These are phyloP conservation scores for Hippocampus kuda DNA, from an alignment of 2,797 vertebrate species.

Conservation along the genomic window DNA sequence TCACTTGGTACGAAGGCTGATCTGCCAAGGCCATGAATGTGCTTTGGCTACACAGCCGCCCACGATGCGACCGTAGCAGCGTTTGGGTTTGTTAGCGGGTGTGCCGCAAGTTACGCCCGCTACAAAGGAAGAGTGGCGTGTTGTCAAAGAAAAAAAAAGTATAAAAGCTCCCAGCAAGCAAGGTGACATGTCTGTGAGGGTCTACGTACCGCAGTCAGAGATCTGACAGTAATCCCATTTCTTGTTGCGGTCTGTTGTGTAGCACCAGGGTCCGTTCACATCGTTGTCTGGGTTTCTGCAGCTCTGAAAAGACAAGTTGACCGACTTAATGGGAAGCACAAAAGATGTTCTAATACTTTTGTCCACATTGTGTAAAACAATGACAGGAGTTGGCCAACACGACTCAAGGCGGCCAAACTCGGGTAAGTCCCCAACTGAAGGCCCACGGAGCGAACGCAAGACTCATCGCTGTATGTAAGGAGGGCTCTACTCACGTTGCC, in stretches of 20 bases:
- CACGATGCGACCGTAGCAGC: slow-evolving; percentile 85
- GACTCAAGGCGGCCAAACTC: neutral
- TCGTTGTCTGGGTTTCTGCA: slow-evolving; percentile 91
- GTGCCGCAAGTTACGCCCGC: slow-evolving; percentile 69
- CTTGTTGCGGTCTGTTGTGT: slow-evolving; percentile 73
- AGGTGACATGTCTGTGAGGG: neutral
- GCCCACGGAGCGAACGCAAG: neutral
- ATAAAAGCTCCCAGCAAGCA: neutral
- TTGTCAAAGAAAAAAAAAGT: neutral
- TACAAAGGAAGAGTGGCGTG: slow-evolving; percentile 14
- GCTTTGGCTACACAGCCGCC: slow-evolving; percentile 79
- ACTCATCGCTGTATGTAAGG: neutral
- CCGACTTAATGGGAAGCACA: neutral
- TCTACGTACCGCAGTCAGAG: slow-evolving; percentile 75
- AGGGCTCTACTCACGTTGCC: slow-evolving; percentile 70
- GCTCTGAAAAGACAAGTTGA: slow-evolving; percentile 57
- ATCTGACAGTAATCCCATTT: slow-evolving; percentile 89
- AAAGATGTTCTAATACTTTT: neutral
- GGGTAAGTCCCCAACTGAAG: neutral
- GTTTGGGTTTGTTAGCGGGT: slow-evolving; percentile 63
- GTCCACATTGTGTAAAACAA: neutral
- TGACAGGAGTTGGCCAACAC: too few species aligned
- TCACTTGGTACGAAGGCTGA: slow-evolving; percentile 83
- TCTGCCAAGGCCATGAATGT: slow-evolving; percentile 95
- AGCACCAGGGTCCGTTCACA: slow-evolving; percentile 90